phyloP scores from a whole-genome alignment of 2,113 vertebrate species.

The Nyctibius bracteatus region DNA sequence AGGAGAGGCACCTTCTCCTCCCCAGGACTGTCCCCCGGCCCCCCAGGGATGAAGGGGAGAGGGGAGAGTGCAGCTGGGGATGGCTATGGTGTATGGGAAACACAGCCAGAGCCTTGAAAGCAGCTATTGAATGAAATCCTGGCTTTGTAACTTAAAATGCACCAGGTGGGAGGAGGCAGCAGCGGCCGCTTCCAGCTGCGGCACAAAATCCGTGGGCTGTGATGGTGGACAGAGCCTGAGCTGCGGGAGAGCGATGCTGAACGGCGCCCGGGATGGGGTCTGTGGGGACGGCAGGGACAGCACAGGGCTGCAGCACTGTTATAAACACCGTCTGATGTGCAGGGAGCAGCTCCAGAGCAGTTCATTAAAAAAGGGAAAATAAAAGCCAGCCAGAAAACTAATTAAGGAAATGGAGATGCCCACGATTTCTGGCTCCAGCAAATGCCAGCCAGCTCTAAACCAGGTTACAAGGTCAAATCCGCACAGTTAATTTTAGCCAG shows the following conservation, averaged over 20 bases:
- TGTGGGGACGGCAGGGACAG: neutral
- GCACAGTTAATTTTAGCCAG: neutral
- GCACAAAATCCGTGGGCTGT: neutral
- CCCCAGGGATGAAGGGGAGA: neutral
- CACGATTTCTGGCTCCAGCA: neutral
- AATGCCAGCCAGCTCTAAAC: neutral
- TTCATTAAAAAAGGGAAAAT: neutral
- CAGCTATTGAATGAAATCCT: neutral
- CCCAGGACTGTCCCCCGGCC: neutral
- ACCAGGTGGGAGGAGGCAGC: neutral
- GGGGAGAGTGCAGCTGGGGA: fast-evolving
- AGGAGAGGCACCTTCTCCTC: neutral
- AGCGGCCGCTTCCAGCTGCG: neutral
- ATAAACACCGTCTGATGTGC: neutral
- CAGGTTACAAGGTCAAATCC: neutral
- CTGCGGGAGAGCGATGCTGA: neutral
- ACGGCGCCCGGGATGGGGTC: fast-evolving
- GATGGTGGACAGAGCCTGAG: neutral
- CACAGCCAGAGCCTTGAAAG: neutral
- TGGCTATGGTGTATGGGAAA: fast-evolving
- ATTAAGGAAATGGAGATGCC: slow-evolving; percentile 38
- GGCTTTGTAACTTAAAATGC: neutral
- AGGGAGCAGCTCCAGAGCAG: neutral
- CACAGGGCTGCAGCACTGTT: neutral
- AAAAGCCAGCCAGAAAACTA: neutral